Base-by-base conservation (phyloP, 1,140 invertebrate genomes). In the Habropoda laboriosa region DNA sequence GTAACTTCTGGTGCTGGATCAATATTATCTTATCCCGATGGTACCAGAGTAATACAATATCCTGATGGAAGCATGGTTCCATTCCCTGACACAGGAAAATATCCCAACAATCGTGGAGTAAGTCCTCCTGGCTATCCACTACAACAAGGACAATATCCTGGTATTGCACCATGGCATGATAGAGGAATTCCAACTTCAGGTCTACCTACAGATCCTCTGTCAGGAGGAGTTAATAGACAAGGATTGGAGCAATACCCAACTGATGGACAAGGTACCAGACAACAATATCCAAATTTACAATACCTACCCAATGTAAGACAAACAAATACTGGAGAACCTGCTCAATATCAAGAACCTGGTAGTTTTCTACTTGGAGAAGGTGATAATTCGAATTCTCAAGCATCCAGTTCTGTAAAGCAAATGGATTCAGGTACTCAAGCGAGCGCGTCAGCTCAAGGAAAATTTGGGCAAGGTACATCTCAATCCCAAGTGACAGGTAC, bases 401-500 rank as follows among this genome's bases (percentile, higher is more conserved):
- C 96, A 7, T 94, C 96, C 92, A 96, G 95, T 66, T 95, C 94
- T 63, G 94, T 97, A 21, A 93, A 94, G 79, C 95, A 96, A 88
- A 93, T 93, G 12, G 93, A 94, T n/a, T 71, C 76, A 74, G 96
- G 96, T 83, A 97, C 96, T 3, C 94, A 95, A 82, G 96, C 96
- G 2, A 94, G 94, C 76, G 96, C 96, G 12, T 95, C 95, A 53
- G 95, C 97, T 32, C 95, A 96, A 90, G 97, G 96, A 32, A 95
- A 94, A 85, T 95, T 94, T 83, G 94, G 94, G 35, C 94, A 95
- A 79, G 96, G 96, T 32, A 94, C 94, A 18, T 95, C 96, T 0
- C 96, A 97, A 88, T 96, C 96, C 5, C 96, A 97, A 92, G 96
- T 97, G 2, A 96, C 95, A 40, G 97, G 97, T 27, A 95, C 94